Percentiles rank a stretch among this genome's conserved stretches.
These are phyloP conservation scores for Hesperophylax magnus DNA, from an alignment of 1,140 invertebrate genomes.

Conservation along the genomic window DNA sequence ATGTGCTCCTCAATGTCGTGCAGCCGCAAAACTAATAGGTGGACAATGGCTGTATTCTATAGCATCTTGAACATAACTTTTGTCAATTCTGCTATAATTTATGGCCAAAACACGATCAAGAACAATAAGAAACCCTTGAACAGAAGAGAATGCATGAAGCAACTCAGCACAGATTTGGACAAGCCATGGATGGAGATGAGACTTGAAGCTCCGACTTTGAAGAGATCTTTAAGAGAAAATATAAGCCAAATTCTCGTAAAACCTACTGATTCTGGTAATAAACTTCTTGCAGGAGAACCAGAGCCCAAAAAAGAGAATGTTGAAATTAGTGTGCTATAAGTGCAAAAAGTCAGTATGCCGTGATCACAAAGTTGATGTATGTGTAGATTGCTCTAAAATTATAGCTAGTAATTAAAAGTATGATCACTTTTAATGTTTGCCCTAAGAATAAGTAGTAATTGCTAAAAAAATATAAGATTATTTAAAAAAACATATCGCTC, in stretches of 20 bases:
- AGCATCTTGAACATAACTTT: conserved; percentile 5
- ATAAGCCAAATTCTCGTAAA: not conserved
- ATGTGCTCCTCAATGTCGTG: no score
- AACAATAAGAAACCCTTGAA: conserved; percentile 16
- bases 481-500: not conserved
- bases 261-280: not conserved
- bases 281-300: no score
- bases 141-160: not conserved
- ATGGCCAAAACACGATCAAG: conserved; percentile 14
- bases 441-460: not conserved
- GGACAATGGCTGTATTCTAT: no score
- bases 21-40: no score
- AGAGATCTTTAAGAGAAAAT: conserved; percentile 5
- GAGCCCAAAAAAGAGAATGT: no score
- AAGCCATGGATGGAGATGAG: not conserved
- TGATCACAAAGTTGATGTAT: no score
- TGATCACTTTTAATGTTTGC: no score
- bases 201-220: conserved; percentile 24
- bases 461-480: not conserved
- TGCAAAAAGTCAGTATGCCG: no score
- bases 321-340: no score
- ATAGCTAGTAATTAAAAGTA: no score
- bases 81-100: conserved; percentile 14
- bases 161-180: conserved; percentile 6
- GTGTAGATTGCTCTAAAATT: no score